Evolutionary conservation across 2,113 vertebrate species (phyloP), one percentile per base, ranked within the genome.

Genomic region (Dolichotis patagonum): DNA sequence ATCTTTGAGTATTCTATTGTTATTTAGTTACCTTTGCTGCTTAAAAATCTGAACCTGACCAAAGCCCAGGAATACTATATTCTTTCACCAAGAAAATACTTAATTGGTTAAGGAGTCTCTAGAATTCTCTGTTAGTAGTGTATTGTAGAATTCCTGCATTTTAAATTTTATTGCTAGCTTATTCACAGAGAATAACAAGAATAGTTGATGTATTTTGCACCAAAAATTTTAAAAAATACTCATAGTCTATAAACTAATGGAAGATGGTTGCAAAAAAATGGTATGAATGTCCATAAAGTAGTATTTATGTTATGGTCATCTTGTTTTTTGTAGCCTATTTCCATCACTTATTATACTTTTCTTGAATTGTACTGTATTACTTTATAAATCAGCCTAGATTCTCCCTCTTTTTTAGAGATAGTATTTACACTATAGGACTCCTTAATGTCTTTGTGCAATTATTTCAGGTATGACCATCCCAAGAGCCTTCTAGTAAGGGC

Each of bases 391-490:
- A 65, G 41, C 12, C 8, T 88, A 16, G 2, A 28, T 92, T 73
- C 62, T 52, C 32, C 20, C n/a, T n/a, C 35, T 17, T 94, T 92
- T 28, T 69, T 67, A 54, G 2, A 12, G 24, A 63, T 19, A 58
- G 7, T 35, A 49, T 63, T 52, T 12, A 7, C 1, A 35, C 17
- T 8, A 0, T 3, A 1, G 4, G 8, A 0, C 0, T 52, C 8
- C 60, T 63, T 85, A 26, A 65, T 17, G 54, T 38, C 46, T n/a
- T n/a, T n/a, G n/a, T 24, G 73, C 7, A 58, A n/a, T 41, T 83
- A 7, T 46, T 52, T 92, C 38, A 28, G 9, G 26, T 91, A 16
- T 62, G 20, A 41, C 62, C 26, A 75, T 8, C 20, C 28, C 35
- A 41, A 5, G 35, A 38, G 58, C 35, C 26, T 71, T 71, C 38